A percentile compares a stretch with the other conserved stretches of the same genome.
These are phyloP conservation scores for Eustalomyia histrio DNA, from an alignment of 2,888 invertebrate species.

Conservation along the genomic window DNA sequence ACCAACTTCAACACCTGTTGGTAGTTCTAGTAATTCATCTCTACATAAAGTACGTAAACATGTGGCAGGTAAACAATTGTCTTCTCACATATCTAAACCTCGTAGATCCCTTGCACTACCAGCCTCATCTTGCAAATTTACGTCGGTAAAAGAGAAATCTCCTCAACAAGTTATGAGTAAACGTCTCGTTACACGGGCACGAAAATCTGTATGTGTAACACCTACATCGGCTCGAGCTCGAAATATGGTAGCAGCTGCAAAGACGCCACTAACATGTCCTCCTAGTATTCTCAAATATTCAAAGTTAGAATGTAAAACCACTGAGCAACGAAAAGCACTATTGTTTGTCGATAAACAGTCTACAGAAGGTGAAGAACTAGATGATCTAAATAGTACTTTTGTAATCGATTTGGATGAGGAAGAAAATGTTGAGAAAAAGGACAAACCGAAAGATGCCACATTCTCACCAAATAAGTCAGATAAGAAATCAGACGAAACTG, in stretches of 20 bases:
- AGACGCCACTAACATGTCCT: background rate
- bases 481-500: background rate
- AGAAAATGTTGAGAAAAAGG: conserved; percentile 29
- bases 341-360: conserved; percentile 43
- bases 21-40: conserved; percentile 49
- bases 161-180: conserved; percentile 53
- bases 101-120: conserved; percentile 67
- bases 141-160: conserved; percentile 50
- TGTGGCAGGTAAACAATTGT: conserved; percentile 43
- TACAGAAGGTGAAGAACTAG: conserved; percentile 7
- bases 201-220: conserved; percentile 52
- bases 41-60: conserved; percentile 64
- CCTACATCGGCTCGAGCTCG: conserved; percentile 43
- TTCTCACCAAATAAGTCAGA: conserved; percentile 62
- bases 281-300: conserved; percentile 43
- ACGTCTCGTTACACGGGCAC: conserved; percentile 50
- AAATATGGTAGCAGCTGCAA: conserved; percentile 25
- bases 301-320: conserved; percentile 18
- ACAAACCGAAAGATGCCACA: conserved; percentile 41
- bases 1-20: conserved; percentile 51
- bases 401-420: conserved; percentile 65
- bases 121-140: conserved; percentile 33
- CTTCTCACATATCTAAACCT: conserved; percentile 68
- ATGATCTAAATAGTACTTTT: conserved; percentile 71
- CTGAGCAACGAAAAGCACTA: conserved; percentile 14